These are phyloP conservation scores for Drosophila dunni DNA, from an alignment of 1,140 invertebrate species.

Conservation along the genomic window DNA sequence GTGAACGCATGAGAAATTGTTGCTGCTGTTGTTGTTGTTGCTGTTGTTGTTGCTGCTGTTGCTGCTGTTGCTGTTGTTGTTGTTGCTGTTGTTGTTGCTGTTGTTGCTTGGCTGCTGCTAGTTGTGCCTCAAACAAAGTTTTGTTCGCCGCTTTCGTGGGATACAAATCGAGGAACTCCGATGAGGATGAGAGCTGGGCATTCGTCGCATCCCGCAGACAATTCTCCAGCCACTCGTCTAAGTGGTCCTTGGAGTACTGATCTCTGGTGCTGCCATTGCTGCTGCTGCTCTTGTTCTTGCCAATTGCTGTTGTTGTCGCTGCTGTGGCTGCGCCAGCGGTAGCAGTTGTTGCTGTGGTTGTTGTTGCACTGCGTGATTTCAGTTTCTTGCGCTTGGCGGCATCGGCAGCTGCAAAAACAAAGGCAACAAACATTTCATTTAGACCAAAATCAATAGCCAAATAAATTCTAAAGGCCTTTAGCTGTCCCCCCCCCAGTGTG, in stretches of 20 bases:
- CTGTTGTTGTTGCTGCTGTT: conserved; percentile 39
- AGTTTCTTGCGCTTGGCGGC: conserved; percentile 76
- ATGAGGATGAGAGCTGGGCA: conserved; percentile 79
- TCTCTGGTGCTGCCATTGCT: conserved; percentile 39
- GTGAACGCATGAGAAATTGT: conserved; percentile 59
- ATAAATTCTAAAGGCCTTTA: neutral
- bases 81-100: conserved; percentile 54
- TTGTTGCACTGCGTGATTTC: conserved; percentile 67
- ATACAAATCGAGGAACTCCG: conserved; percentile 81
- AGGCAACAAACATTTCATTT: conserved; percentile 17
- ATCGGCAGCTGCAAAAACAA: conserved; percentile 47
- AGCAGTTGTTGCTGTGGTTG: conserved; percentile 20
- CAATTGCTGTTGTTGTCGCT: conserved; percentile 15
- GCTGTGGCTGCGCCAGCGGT: conserved; percentile 18
- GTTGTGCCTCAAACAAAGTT: conserved; percentile 46
- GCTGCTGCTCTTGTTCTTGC: conserved; percentile 30
- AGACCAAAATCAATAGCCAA: neutral
- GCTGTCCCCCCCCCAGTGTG: too few species aligned
- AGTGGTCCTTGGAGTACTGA: conserved; percentile 75
- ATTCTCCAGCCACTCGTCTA: conserved; percentile 81
- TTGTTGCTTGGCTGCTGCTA: conserved; percentile 33
- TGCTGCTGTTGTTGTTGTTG: conserved; percentile 63
- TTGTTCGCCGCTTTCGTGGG: conserved; percentile 47
- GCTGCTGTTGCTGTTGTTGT: conserved; percentile 44
- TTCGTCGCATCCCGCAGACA: conserved; percentile 79